Evolutionary conservation across 2,888 invertebrate species (phyloP), one percentile per base, ranked within the genome.

Genomic region (Pseudococcus jackbeardsleyi): DNA sequence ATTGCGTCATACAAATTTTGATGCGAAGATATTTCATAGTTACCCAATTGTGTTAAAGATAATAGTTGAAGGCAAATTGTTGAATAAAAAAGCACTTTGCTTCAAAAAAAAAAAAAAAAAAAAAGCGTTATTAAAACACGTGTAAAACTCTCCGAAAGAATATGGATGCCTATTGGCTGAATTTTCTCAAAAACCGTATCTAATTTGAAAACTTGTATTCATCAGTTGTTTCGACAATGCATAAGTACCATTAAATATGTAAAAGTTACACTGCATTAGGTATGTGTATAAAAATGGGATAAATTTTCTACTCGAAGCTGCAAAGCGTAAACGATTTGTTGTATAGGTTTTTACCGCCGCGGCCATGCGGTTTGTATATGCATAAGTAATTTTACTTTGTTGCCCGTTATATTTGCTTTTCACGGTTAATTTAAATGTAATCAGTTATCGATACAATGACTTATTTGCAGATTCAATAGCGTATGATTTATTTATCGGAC

Each of bases 401-500:
- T 33, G 33, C n/a, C 72, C 72, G 72, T 72, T 72, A 72, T 46
- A 46, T 82, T 82, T 46, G 79, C 26, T 82, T 42, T 82, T 46
- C 46, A 46, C 79, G 46, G 79, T 82, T 77, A 42, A 82, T 82
- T 82, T 46, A 82, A 82, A 46, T 19, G 46, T 19, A 42, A 46
- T 82, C 19, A 15, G 33, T 72, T 46, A 46, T 46, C 46, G 1
- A 82, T 82, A 46, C 39, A 82, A 64, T 85, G 17, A 85, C 68
- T 77, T 88, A 8, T 50, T 90, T 90, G 59, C 90, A 91, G 91
- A 91, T 89, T 90, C 91, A 7, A 89, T 91, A 64, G 86, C 90
- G 11, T 91, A 90, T 89, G 90, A 91, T 84, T 89, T 93, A 86
- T 89, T 91, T 46, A 92, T 94, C 92, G 97, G 96, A 6, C 96